A percentile compares a stretch with the other conserved stretches of the same genome.
phyloP scores from a whole-genome alignment of 2,797 vertebrate species.

The Coilia nasus region DNA sequence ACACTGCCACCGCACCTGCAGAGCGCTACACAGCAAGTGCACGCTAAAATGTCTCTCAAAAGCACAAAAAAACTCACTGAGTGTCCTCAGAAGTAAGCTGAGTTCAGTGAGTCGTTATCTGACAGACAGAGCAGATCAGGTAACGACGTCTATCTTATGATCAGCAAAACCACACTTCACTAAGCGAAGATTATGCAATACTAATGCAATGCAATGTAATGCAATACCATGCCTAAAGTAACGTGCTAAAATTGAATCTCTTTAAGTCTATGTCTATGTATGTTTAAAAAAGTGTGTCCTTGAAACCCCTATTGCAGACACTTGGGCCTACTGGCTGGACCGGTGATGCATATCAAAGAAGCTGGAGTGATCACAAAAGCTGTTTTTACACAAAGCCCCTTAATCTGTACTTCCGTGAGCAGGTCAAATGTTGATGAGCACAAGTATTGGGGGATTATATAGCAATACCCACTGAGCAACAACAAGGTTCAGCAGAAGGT shows the following conservation, averaged over 20 bases:
- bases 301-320: background rate
- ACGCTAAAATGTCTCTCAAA: background rate
- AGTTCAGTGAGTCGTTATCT: background rate
- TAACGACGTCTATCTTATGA: background rate
- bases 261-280: too few species aligned
- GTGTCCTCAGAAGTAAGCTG: background rate
- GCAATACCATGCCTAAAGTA: background rate
- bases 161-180: background rate
- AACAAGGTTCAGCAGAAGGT: constrained; percentile 1
- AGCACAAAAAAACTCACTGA: background rate
- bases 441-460: background rate
- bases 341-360: background rate
- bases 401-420: background rate
- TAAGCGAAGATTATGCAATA: background rate
- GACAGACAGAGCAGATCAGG: background rate
- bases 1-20: background rate
- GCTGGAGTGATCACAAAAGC: background rate
- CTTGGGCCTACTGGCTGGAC: background rate
- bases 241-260: background rate
- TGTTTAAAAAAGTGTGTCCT: background rate
- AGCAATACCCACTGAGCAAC: background rate
- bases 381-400: background rate
- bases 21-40: background rate
- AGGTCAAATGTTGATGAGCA: constrained; percentile 20
- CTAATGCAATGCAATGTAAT: background rate